Conservation (phyloP, 1,140 invertebrate species). For the Drosophila paulistorum region DNA sequence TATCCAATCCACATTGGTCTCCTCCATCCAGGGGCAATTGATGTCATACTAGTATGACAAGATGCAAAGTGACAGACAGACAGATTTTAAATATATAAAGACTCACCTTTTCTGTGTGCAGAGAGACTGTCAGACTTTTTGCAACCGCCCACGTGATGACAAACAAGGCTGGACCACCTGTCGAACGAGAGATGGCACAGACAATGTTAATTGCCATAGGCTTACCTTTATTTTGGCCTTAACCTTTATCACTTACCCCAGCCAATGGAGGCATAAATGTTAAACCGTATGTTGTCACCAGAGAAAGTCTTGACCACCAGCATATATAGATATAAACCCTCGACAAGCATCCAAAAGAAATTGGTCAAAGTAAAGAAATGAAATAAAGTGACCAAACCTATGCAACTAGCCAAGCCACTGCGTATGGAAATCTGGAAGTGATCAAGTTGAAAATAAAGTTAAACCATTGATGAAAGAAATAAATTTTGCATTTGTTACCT, state of each 20-base stretch:
- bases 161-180: conserved; percentile 88
- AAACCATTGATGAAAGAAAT: neutral
- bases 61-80: conserved; percentile 9
- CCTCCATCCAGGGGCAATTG: conserved; percentile 88
- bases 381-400: conserved; percentile 89
- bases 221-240: neutral
- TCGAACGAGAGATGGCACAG: neutral
- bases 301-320: conserved; percentile 96
- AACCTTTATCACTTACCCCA: conserved; percentile 91
- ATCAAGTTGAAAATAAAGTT: neutral
- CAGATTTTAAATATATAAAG: conserved; percentile 10
- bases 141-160: conserved; percentile 88
- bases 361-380: conserved; percentile 96
- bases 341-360: conserved; percentile 99
- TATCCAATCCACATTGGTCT: conserved; percentile 90
- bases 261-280: conserved; percentile 94
- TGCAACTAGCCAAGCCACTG: conserved; percentile 86
- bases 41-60: conserved; percentile 56
- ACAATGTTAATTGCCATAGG: conserved; percentile 44
- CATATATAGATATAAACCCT: conserved; percentile 97
- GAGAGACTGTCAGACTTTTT: conserved; percentile 84
- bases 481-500: conserved; percentile 57
- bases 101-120: conserved; percentile 61
- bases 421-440: conserved; percentile 67
- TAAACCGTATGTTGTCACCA: conserved; percentile 94